Conservation (phyloP, 1,140 invertebrate species). For the Cydia splendana region DNA sequence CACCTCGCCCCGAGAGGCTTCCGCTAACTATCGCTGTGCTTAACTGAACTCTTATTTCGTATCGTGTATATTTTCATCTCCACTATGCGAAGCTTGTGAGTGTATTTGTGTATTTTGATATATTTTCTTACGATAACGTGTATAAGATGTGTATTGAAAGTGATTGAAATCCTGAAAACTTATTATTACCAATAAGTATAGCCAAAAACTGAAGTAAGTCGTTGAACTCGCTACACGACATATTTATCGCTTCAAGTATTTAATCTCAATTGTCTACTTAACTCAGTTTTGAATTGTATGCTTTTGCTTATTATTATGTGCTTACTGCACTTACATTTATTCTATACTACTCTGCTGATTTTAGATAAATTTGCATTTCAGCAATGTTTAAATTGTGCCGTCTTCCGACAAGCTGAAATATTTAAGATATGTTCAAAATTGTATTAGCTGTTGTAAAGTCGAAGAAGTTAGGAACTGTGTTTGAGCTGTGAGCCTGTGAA, state of each 20-base stretch:
- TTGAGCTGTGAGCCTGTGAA: conserved; percentile 23
- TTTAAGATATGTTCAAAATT: conserved; percentile 4
- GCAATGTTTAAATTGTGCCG: background rate
- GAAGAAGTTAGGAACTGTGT: background rate
- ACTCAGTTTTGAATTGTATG: conserved; percentile 11
- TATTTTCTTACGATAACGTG: conserved; percentile 37
- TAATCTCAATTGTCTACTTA: conserved; percentile 2
- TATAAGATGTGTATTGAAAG: conserved; percentile 32
- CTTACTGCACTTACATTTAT: background rate
- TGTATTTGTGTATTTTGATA: conserved; percentile 41
- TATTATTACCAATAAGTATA: conserved; percentile 12
- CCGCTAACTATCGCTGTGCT: conserved; percentile 46
- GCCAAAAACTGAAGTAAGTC: background rate
- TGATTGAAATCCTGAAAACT: conserved; percentile 34
- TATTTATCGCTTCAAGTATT: conserved; percentile 1
- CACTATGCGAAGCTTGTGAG: conserved; percentile 19
- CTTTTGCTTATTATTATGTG: background rate
- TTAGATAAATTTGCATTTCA: background rate
- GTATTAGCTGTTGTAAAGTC: background rate
- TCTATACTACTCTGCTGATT: background rate
- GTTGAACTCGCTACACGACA: background rate
- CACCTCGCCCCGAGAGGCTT: conserved; percentile 62
- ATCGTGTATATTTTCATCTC: conserved; percentile 29
- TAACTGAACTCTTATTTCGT: conserved; percentile 38
- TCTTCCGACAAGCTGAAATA: background rate